Conservation (phyloP, 2,888 invertebrate genomes). For the Lasioglossum leucozonium region DNA sequence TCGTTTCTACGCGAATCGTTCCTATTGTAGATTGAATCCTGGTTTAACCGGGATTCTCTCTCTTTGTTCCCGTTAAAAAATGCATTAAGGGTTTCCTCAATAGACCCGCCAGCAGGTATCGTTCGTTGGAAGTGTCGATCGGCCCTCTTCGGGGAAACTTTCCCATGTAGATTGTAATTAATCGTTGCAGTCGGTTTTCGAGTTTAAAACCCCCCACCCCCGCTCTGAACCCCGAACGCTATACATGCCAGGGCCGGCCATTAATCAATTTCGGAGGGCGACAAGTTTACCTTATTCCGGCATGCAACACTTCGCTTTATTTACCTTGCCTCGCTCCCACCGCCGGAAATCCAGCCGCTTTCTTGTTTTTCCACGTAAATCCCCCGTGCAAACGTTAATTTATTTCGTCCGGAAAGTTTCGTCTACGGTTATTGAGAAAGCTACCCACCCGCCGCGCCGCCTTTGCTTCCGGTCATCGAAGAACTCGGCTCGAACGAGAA, state of each 20-base stretch:
- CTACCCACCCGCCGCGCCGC: neutral
- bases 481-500: neutral
- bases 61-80: neutral
- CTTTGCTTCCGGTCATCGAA: neutral
- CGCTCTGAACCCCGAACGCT: neutral
- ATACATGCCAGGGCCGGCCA: conserved; percentile 43
- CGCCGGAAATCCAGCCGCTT: conserved; percentile 23
- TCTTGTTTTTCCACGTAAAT: conserved; percentile 34
- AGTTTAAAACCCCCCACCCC: conserved; percentile 25
- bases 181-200: conserved; percentile 55
- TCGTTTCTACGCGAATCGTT: neutral
- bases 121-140: conserved; percentile 13
- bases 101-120: neutral
- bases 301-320: conserved; percentile 32
- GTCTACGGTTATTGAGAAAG: conserved; percentile 18
- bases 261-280: conserved; percentile 62
- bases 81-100: neutral
- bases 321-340: conserved; percentile 10
- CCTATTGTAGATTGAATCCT: neutral
- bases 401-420: conserved; percentile 26
- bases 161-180: conserved; percentile 55
- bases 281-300: conserved; percentile 59
- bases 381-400: conserved; percentile 36
- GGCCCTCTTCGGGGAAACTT: conserved; percentile 25
- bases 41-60: too few species aligned